phyloP scores from a whole-genome alignment of 2,113 vertebrate species.

The Dasyurus viverrinus region DNA sequence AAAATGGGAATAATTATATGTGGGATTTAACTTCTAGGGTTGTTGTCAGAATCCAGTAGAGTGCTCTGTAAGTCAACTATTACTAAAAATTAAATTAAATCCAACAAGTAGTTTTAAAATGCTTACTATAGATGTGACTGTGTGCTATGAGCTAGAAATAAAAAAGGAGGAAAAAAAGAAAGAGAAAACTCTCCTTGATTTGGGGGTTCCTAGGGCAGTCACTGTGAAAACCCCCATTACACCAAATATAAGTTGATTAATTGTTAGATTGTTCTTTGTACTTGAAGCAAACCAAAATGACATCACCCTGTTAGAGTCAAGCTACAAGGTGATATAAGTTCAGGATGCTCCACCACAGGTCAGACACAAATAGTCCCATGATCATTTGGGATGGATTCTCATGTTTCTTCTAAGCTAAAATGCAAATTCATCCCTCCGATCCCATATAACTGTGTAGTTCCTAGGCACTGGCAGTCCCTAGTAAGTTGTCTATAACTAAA shows the following conservation, averaged over 20 bases:
- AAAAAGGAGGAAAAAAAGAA: background rate
- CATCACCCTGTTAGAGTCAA: too few species aligned
- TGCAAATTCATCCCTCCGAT: background rate
- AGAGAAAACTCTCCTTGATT: background rate
- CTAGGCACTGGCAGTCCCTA: background rate
- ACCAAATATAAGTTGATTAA: too few species aligned
- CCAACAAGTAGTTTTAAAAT: background rate
- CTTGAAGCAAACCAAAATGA: too few species aligned
- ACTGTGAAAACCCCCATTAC: too few species aligned
- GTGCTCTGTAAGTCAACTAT: background rate
- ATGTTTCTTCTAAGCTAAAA: background rate
- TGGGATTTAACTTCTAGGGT: background rate
- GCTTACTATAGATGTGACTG: background rate
- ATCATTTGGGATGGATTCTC: too few species aligned
- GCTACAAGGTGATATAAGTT: too few species aligned
- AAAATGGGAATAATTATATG: background rate
- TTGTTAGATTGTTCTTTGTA: too few species aligned
- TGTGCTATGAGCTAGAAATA: background rate
- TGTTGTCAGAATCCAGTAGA: background rate
- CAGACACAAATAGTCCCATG: too few species aligned
- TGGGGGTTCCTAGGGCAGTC: too few species aligned
- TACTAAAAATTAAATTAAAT: background rate
- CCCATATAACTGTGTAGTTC: background rate
- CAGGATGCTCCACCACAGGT: too few species aligned
- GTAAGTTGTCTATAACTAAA: background rate